phyloP scores from a whole-genome alignment of 2,888 invertebrate species.

The Blomia tropicalis region DNA sequence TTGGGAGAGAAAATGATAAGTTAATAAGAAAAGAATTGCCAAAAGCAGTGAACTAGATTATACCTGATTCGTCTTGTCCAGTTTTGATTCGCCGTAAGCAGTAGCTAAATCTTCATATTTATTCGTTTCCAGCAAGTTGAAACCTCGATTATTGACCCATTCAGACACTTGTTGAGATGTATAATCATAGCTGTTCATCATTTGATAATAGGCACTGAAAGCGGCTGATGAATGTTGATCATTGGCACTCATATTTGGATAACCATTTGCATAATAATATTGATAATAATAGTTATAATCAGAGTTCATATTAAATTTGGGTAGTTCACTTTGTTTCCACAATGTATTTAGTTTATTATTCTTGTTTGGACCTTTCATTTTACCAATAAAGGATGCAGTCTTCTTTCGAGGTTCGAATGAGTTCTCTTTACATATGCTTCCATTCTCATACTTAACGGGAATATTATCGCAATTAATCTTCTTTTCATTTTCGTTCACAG shows the following conservation, averaged over 20 bases:
- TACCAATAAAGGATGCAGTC: neutral
- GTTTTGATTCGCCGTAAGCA: neutral
- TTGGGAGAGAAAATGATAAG: neutral
- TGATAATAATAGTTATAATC: slow-evolving; percentile 25
- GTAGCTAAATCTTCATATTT: neutral
- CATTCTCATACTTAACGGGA: neutral
- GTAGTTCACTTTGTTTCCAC: neutral
- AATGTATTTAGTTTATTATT: neutral
- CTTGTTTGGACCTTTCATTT: neutral
- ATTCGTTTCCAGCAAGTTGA: neutral
- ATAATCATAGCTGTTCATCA: slow-evolving; percentile 24
- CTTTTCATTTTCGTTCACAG: neutral
- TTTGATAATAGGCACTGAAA: slow-evolving; percentile 23
- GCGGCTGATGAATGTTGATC: slow-evolving; percentile 9
- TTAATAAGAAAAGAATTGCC: neutral
- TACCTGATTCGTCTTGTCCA: neutral
- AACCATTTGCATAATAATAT: slow-evolving; percentile 23
- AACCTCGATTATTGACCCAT: slow-evolving; percentile 22
- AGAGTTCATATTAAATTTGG: slow-evolving; percentile 18
- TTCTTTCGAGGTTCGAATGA: neutral
- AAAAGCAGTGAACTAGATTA: neutral
- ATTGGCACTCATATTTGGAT: neutral
- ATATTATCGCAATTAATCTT: neutral
- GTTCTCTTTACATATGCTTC: neutral
- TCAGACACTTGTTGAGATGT: slow-evolving; percentile 6